phyloP scores from a whole-genome alignment of 2,888 invertebrate species.

The Prosopocoilus inquinatus region DNA sequence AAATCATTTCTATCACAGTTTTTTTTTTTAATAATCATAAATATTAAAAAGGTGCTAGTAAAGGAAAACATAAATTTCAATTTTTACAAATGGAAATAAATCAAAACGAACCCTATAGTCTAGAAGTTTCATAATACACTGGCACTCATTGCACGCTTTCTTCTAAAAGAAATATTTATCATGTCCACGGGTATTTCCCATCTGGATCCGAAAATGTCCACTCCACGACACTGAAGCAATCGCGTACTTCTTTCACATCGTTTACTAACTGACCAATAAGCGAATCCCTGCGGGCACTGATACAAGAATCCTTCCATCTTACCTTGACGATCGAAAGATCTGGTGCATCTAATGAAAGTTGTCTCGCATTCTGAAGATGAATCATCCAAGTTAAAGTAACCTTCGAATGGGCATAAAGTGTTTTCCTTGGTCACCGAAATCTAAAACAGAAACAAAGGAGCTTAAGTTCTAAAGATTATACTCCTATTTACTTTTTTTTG shows the following conservation, averaged over 20 bases:
- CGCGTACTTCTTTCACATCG: conserved; percentile 67
- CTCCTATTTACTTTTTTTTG: too few species aligned
- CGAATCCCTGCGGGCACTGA: conserved; percentile 73
- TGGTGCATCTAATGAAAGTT: conserved; percentile 70
- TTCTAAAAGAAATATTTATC: conserved; percentile 52
- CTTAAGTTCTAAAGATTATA: not conserved
- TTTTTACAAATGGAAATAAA: too few species aligned
- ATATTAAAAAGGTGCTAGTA: too few species aligned
- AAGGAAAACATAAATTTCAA: too few species aligned
- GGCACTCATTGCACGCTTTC: not conserved
- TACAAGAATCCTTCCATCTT: conserved; percentile 67
- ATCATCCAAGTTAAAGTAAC: conserved; percentile 67
- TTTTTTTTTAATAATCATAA: too few species aligned
- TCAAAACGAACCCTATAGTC: too few species aligned
- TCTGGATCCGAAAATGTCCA: conserved; percentile 48
- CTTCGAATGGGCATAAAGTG: conserved; percentile 64
- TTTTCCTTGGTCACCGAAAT: conserved; percentile 57
- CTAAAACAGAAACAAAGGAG: conserved; percentile 49
- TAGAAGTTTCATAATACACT: too few species aligned
- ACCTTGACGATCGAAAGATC: conserved; percentile 48
- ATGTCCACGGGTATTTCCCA: conserved; percentile 60
- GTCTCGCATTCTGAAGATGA: conserved; percentile 63
- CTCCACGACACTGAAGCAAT: conserved; percentile 60
- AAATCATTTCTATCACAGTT: too few species aligned
- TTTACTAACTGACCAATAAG: conserved; percentile 76